Base-by-base conservation (phyloP, 2,888 invertebrate genomes). In the Cerastis leucographa region DNA sequence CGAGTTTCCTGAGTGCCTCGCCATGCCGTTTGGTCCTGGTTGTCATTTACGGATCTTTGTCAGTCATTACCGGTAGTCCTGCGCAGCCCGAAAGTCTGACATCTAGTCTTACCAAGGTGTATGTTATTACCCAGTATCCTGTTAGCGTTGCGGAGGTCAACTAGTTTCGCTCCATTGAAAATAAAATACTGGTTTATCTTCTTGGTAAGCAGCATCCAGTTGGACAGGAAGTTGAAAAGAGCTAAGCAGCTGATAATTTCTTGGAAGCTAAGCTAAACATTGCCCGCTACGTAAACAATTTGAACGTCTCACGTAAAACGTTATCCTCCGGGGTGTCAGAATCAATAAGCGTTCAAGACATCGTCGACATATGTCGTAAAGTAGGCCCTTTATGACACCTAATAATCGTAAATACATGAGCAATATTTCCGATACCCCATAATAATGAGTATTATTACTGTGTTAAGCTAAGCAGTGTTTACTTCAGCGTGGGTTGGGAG, bases 341-440 rank as follows among this genome's bases (percentile, higher is more conserved):
- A 88, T 86, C 89, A 89, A 90, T 89, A 89, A 85, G 83, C 87
- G 83, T 88, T 88, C 88, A 87, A 89, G 88, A 91, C 88, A 87
- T 88, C 87, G 86, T 81, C 83, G 78, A 82, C 83, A 84, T 78
- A 74, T 84, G 86, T 90, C 90, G 88, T 92, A 91, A 92, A 90
- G 72, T 81, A 88, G 79, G 71, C 78, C 88, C 88, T 93, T 92
- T 91, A 93, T 90, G 88, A 85, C 85, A 86, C 79, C 83, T 89
- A 87, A 92, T 92, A 91, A 92, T 91, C 92, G 90, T 92, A 92
- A 93, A 92, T 90, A 85, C 83, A 71, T 82, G 86, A 82, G 84
- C 81, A 81, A 87, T 87, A 89, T 89, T 89, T 80, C 85, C 87
- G 83, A 90, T 85, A 86, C 80, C 70, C 82, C 76, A 80, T 87